A percentile compares a stretch with the other conserved stretches of the same genome.
Conservation (phyloP, 1,140 invertebrate genomes). For the Anoplolepis gracilipes region DNA sequence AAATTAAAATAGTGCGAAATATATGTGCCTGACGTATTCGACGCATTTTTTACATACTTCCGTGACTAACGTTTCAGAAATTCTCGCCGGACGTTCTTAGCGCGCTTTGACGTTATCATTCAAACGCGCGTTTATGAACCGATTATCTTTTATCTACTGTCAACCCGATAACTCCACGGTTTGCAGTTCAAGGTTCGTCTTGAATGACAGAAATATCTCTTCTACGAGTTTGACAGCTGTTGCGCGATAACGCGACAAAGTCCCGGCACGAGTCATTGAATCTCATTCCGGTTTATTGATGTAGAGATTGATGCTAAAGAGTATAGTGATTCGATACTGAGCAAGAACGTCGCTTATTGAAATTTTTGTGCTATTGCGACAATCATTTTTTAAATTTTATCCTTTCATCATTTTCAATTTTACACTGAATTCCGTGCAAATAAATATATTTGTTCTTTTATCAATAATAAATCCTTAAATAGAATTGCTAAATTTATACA, state of each 20-base stretch:
- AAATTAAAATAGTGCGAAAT: not conserved
- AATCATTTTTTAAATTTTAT: not conserved
- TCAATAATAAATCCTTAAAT: not conserved
- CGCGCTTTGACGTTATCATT: conserved; percentile 36
- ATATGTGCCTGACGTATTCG: not conserved
- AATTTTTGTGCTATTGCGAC: not conserved
- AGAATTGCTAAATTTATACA: not conserved
- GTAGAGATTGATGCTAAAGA: not conserved
- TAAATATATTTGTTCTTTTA: not conserved
- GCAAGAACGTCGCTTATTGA: not conserved
- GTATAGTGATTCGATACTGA: not conserved
- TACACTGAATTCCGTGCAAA: not conserved
- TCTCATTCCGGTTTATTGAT: not conserved
- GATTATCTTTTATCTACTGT: not conserved
- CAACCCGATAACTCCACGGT: not conserved
- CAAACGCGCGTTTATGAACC: not conserved
- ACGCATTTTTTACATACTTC: not conserved
- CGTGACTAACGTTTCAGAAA: conserved; percentile 25
- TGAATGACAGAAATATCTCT: not conserved
- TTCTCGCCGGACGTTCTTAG: not conserved
- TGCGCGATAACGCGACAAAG: not conserved
- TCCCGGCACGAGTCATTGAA: not conserved
- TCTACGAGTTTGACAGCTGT: conserved; percentile 12
- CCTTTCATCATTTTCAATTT: not conserved
- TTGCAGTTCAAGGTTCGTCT: conserved; percentile 31